These are phyloP conservation scores for Macropis europaea DNA, from an alignment of 2,888 invertebrate species.

Conservation along the genomic window DNA sequence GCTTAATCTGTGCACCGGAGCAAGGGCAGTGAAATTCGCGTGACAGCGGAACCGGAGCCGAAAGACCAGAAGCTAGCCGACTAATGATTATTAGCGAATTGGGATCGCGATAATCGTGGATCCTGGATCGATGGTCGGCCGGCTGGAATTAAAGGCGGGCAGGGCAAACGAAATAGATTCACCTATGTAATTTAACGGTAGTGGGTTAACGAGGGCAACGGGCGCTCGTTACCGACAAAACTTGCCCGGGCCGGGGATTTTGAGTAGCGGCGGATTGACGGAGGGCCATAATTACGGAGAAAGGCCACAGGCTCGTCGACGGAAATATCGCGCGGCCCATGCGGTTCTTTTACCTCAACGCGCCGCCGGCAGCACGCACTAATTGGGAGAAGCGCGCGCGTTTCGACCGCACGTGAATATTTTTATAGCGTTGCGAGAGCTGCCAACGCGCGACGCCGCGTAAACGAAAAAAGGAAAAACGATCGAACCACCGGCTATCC, in stretches of 20 bases:
- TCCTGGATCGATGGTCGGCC: background rate
- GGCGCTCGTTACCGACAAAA: constrained; percentile 54
- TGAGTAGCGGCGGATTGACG: constrained; percentile 64
- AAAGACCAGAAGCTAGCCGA: background rate
- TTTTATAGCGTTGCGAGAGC: constrained; percentile 74
- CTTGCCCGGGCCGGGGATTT: constrained; percentile 52
- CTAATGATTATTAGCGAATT: background rate
- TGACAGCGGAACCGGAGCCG: background rate
- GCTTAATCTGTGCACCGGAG: no score
- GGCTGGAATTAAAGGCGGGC: constrained; percentile 1
- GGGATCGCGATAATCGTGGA: background rate
- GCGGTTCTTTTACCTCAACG: constrained; percentile 74
- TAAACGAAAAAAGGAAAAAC: constrained; percentile 43
- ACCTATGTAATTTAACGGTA: constrained; percentile 58
- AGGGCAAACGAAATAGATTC: constrained; percentile 20
- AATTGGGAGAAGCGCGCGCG: constrained; percentile 75
- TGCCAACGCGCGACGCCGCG: constrained; percentile 42
- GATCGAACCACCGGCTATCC: constrained; percentile 65
- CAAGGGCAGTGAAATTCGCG: no score
- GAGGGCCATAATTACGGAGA: constrained; percentile 66
- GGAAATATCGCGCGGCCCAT: constrained; percentile 77
- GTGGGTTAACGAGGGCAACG: constrained; percentile 58
- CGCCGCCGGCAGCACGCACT: constrained; percentile 71
- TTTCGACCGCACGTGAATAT: constrained; percentile 70
- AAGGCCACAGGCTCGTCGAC: constrained; percentile 73